phyloP scores from a whole-genome alignment of 2,888 invertebrate genomes.

The Archips crataeganus region DNA sequence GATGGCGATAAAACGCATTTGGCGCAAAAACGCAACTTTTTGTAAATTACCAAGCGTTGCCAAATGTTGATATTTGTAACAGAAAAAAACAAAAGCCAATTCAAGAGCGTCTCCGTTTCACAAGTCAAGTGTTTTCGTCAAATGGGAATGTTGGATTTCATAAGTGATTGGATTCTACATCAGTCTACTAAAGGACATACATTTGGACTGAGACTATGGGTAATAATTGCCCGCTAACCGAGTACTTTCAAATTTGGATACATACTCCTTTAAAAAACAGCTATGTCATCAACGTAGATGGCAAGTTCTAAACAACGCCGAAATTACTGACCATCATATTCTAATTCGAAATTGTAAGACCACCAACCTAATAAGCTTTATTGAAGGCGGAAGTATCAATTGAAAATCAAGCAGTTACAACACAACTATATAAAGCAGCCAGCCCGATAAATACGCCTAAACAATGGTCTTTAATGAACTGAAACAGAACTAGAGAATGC shows the following conservation, averaged over 20 bases:
- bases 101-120: constrained; percentile 5
- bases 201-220: not conserved
- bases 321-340: constrained; percentile 3
- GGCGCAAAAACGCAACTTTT: constrained; percentile 18
- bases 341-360: not conserved
- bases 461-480: constrained; percentile 58
- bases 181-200: not conserved
- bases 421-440: constrained; percentile 46
- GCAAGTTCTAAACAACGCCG: not conserved
- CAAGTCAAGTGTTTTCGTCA: not conserved
- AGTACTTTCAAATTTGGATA: not conserved
- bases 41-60: constrained; percentile 24
- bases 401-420: constrained; percentile 46
- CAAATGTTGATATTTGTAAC: constrained; percentile 15
- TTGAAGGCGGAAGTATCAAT: constrained; percentile 45
- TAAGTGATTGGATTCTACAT: not conserved
- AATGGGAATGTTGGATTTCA: not conserved
- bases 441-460: constrained; percentile 53
- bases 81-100: constrained; percentile 14
- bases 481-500: constrained; percentile 46
- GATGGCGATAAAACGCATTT: constrained; percentile 14
- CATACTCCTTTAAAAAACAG: not conserved
- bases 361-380: constrained; percentile 24
- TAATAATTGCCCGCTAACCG: not conserved
- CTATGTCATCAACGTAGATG: not conserved